Conservation (phyloP, 2,888 invertebrate species). For the Eumacrocentrus americanus region DNA sequence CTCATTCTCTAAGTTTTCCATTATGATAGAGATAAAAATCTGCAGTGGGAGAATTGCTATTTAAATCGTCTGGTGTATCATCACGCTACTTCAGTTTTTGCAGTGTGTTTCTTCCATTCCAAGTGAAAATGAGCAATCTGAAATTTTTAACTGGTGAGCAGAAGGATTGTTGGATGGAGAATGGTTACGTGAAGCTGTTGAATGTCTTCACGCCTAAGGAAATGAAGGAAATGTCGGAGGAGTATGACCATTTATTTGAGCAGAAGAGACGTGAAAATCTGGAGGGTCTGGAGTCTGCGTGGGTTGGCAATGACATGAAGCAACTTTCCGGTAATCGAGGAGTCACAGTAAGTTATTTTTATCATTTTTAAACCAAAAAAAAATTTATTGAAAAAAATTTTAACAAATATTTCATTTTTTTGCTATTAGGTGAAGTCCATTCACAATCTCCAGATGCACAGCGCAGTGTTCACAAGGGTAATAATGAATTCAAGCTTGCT, state of each 20-base stretch:
- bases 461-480: slow-evolving; percentile 63
- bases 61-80: too few species aligned
- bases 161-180: slow-evolving; percentile 63
- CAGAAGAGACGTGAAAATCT: slow-evolving; percentile 60
- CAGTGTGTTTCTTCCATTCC: too few species aligned
- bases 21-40: too few species aligned
- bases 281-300: slow-evolving; percentile 64
- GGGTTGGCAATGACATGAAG: slow-evolving; percentile 65
- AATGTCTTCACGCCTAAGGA: slow-evolving; percentile 61
- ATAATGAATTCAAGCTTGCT: slow-evolving; percentile 63
- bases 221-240: slow-evolving; percentile 61
- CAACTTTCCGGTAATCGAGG: slow-evolving; percentile 49
- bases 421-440: slow-evolving; percentile 65
- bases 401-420: background rate
- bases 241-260: slow-evolving; percentile 65
- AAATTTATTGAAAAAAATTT: background rate
- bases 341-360: slow-evolving; percentile 48
- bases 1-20: too few species aligned
- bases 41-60: too few species aligned
- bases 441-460: slow-evolving; percentile 68
- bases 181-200: slow-evolving; percentile 65
- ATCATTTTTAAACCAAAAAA: too few species aligned
- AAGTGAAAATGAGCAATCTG: slow-evolving; percentile 41
- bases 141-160: slow-evolving; percentile 61
- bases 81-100: too few species aligned